A percentile compares a stretch with the other conserved stretches of the same genome.
These are phyloP conservation scores for Podabrus alpinus DNA, from an alignment of 2,888 invertebrate species.

Conservation along the genomic window DNA sequence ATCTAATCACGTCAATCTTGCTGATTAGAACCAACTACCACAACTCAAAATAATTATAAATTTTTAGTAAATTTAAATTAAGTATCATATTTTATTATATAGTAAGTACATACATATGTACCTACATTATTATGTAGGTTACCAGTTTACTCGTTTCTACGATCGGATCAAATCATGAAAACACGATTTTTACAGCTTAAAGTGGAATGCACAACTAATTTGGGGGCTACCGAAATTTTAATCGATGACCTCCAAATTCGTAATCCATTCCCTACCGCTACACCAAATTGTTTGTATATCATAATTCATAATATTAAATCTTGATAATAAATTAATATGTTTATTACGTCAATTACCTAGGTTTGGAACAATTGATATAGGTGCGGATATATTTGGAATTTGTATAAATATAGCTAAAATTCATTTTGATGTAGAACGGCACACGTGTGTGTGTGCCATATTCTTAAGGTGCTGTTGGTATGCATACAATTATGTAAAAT, in stretches of 20 bases:
- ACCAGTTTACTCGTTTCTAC: no score
- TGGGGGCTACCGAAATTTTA: not conserved
- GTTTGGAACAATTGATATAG: not conserved
- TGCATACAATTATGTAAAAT: constrained; percentile 37
- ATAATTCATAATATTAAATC: not conserved
- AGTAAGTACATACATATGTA: no score
- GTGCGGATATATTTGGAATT: not conserved
- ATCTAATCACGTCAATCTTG: no score
- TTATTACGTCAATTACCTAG: not conserved
- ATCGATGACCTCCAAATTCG: not conserved
- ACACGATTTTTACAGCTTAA: not conserved
- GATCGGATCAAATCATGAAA: no score
- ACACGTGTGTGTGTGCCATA: constrained; percentile 14
- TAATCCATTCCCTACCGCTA: not conserved
- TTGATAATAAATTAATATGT: not conserved
- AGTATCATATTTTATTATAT: no score
- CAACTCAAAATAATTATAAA: no score
- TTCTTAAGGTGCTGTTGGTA: constrained; percentile 2
- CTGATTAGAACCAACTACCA: no score
- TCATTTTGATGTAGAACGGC: constrained; percentile 4
- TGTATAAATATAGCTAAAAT: not conserved
- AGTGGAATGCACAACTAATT: not conserved
- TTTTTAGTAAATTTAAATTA: no score
- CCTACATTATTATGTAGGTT: no score
- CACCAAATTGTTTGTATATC: not conserved